Base-by-base conservation (phyloP, 2,797 vertebrate genomes). In the Typhlichthys subterraneus region DNA sequence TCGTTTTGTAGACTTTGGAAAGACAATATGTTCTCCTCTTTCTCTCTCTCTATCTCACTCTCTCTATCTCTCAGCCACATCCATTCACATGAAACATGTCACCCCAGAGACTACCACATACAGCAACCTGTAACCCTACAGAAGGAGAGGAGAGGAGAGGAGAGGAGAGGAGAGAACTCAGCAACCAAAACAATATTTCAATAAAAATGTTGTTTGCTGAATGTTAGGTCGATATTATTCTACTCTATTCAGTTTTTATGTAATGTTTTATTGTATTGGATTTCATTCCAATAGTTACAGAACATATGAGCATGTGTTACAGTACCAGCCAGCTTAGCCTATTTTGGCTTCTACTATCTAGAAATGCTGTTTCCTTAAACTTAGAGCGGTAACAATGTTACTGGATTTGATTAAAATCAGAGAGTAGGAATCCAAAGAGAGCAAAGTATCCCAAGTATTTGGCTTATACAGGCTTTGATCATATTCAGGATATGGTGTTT, bases 31-130 rank as follows among this genome's bases (percentile, higher is more conserved):
- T 69, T 59, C 59, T 63, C 66, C 59, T 23, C 81, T 77, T 89
- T 61, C 71, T 81, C 84, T 81, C 10, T 57, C 47, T 62, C 47
- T 60, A 63, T 62, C 1, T 4, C 48, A 58, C 68, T 70, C 57
- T 62, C 47, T 77, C 63, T 65, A 68, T 63, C 14, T 70, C 12
- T 47, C 53, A 58, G 71, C 63, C 58, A 68, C 57, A 69, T 88
- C 75, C 73, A 58, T 86, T 87, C 68, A 64, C 50, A 79, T 88
- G 87, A 89, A 84, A 83, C 87, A 89, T 77, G 82, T 76, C 46
- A 29, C 81, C 80, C 79, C 57, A 42, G 85, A 81, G 79, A 78
- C 75, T 61, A 67, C 15, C 82, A 83, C 71, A 79, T 45, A 69
- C 53, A 50, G 66, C 63, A 69, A 79, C 76, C 77, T 82, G 78